Base-by-base conservation (phyloP, 2,888 invertebrate genomes). In the Ptychoptera albimana region DNA sequence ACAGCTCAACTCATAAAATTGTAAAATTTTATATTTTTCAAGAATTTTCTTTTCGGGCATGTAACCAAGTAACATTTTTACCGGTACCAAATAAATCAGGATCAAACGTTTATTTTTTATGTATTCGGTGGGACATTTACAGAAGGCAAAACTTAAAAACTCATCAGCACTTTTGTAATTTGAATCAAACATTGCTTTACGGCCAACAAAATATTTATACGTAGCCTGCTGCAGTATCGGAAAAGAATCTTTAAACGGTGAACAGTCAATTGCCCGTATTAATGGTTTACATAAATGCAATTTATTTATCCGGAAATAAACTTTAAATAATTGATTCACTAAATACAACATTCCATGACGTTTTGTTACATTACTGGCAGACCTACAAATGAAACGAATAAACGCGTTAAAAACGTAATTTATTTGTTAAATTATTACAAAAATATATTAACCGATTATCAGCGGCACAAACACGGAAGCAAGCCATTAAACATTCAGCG, bases 161-260 rank as follows among this genome's bases (percentile, higher is more conserved):
- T 89, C 84, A 61, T 97, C 93, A 15, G 97, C 97, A 64, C 79
- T 75, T 61, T 82, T 82, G 59, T 93, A 93, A 60, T 97, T 91
- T 45, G 92, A 92, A 64, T 98, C 97, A 61, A 97, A 98, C 91
- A 98, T 96, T 2, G 93, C 89, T 62, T 97, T 96, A 30, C 96
- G 74, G 0, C 97, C 97, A 13, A 94, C 89, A 67, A 92, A 97
- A 64, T 96, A 96, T 58, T 86, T 86, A 65, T 94, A 98, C 0
- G 97, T 97, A 44, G 98, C 88, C 59, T 88, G 84, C 60, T 98
- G 96, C 9, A 91, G 83, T 47, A 94, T 65, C 1, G 87, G 81
- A 63, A 94, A 97, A 48, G 78, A 77, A 45, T 93, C 88, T 63
- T 89, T 91, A 50, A 87, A 81, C 1, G 82, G 79, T 12, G 88